Evolutionary conservation across 2,113 vertebrate genomes (phyloP), one percentile per base, ranked within the genome.

Genomic region (Tachysurus vachellii): DNA sequence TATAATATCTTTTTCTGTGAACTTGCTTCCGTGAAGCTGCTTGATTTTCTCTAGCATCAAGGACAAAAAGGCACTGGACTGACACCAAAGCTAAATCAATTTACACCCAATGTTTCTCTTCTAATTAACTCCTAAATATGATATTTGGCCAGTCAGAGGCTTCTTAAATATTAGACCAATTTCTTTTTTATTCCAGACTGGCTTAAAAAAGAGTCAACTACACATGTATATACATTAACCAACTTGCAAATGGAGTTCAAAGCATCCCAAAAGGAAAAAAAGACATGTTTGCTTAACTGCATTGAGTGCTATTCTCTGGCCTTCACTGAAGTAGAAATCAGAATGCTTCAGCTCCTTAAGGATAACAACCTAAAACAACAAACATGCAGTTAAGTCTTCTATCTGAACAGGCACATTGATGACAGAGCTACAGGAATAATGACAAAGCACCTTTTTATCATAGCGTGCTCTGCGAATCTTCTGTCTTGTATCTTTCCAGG

Each of bases 251-350:
- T 80, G 17, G 5, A 80, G 28, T 81, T 31, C 36, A 61, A 61
- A 42, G 31, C 57, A 61, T 61, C 56, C 42, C 21, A 26, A 61
- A 81, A 21, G 26, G 14, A 6, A 79, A n/a, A 21, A 42, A 11
- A 13, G 1, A 57, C 5, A 50, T 28, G 54, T 50, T 36, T 5
- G 64, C 77, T 91, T 94, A 36, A 99, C 98, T 89, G 96, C 95
- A 80, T 99, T 99, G 21, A 99, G 92, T 31, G 97, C 98, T 75
- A 97, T 96, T 94, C 93, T 98, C 95, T 98, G 97, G 44, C 92
- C 96, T 92, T 98, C 96, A 6, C 93, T 95, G 91, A 99, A 98
- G 92, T 96, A 96, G 2, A 96, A 97, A 3, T 99, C 98, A 0
- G 85, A 96, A 91, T 97, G 94, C 85, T 96, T 96, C 84, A 99